Percentiles rank a stretch among this genome's conserved stretches.
phyloP scores from a whole-genome alignment of 2,797 vertebrate species.

The Euthynnus affinis region DNA sequence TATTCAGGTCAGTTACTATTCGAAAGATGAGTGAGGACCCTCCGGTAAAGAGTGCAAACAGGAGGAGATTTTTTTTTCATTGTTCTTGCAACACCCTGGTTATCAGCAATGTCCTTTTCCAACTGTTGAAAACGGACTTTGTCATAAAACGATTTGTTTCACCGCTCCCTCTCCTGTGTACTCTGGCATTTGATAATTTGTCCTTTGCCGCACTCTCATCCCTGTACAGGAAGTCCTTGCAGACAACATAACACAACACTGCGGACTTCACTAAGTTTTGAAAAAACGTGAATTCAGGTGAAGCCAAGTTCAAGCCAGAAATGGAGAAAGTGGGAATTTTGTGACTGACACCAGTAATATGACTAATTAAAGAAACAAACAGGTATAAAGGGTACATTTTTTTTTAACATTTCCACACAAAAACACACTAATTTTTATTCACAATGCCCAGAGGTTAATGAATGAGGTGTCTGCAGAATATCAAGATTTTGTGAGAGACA shows the following conservation, averaged over 20 bases:
- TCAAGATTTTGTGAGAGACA: too few species aligned
- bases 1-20: slow-evolving; percentile 56
- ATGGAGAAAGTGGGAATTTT: too few species aligned
- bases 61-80: background rate
- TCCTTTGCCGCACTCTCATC: background rate
- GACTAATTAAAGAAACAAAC: too few species aligned
- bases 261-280: too few species aligned
- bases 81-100: background rate
- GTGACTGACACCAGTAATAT: too few species aligned
- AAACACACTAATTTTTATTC: too few species aligned
- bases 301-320: background rate
- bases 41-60: slow-evolving; percentile 10
- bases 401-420: too few species aligned
- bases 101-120: background rate
- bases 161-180: background rate
- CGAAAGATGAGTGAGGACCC: slow-evolving; percentile 35
- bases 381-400: too few species aligned
- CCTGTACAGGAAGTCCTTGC: background rate
- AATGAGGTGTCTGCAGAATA: too few species aligned
- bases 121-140: background rate
- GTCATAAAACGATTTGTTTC: background rate
- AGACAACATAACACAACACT: background rate
- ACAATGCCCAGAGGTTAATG: too few species aligned
- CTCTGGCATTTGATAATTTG: background rate
- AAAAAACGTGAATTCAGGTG: too few species aligned